A percentile compares a stretch with the other conserved stretches of the same genome.
These are phyloP conservation scores for Macquaria ambigua DNA, from an alignment of 2,113 vertebrate genomes.

Conservation along the genomic window DNA sequence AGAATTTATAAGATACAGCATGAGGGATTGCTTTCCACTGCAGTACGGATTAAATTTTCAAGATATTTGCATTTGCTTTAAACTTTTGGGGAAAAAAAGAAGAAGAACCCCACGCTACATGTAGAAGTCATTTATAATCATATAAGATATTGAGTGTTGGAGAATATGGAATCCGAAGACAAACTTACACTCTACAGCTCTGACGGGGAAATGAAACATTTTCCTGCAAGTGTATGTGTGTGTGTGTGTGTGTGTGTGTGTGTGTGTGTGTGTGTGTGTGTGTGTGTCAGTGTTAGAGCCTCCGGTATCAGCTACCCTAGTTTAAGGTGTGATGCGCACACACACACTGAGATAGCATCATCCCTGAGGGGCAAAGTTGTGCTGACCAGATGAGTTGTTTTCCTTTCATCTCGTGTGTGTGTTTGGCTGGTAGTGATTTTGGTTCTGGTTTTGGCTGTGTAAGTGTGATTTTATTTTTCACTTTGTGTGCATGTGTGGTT, in stretches of 20 bases:
- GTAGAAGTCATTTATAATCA: constrained; percentile 34
- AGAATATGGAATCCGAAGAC: constrained; percentile 51
- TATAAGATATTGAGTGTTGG: constrained; percentile 3
- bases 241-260: constrained; percentile 32
- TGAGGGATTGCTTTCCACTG: constrained; percentile 36
- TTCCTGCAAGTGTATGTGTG: constrained; percentile 19
- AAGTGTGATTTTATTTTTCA: constrained; percentile 25
- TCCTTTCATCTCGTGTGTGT: constrained; percentile 59
- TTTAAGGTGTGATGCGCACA: constrained; percentile 70
- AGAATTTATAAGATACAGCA: constrained; percentile 13
- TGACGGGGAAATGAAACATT: constrained; percentile 19
- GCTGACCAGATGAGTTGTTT: constrained; percentile 78
- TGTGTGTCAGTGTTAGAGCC: constrained; percentile 54
- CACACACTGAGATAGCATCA: constrained; percentile 57
- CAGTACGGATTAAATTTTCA: constrained; percentile 36
- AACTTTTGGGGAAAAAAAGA: not conserved
- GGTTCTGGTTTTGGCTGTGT: constrained; percentile 29
- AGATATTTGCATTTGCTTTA: constrained; percentile 33
- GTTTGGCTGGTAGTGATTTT: constrained; percentile 21
- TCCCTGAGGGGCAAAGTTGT: constrained; percentile 70
- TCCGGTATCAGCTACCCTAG: constrained; percentile 71
- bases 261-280: constrained; percentile 23
- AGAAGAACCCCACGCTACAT: constrained; percentile 20
- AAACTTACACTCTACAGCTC: constrained; percentile 25
- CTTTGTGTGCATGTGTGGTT: constrained; percentile 25